A percentile compares a stretch with the other conserved stretches of the same genome.
phyloP scores from a whole-genome alignment of 2,797 vertebrate species.

The Pempheris klunzingeri region DNA sequence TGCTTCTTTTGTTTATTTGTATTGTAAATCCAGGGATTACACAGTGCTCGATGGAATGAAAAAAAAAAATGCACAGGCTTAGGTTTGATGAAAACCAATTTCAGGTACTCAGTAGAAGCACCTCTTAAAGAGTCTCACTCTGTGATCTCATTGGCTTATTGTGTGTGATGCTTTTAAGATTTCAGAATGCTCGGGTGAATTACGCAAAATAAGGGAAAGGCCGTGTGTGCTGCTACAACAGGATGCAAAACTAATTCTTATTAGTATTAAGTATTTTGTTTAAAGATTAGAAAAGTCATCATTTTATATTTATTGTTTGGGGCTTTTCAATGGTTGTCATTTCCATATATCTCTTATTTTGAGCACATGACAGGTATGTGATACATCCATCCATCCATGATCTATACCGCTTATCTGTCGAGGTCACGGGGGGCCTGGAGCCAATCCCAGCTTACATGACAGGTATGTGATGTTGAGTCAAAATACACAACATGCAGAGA shows the following conservation, averaged over 20 bases:
- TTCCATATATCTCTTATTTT: too few species aligned
- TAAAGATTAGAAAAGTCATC: not conserved
- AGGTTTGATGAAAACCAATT: slow-evolving; percentile 10
- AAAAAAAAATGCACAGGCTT: not conserved
- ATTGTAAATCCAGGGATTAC: slow-evolving; percentile 39
- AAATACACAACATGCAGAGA: not conserved
- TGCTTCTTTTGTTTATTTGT: slow-evolving; percentile 41
- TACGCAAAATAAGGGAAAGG: not conserved
- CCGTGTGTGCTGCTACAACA: not conserved
- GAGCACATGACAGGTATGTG: too few species aligned
- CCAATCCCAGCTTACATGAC: too few species aligned
- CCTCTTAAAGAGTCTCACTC: slow-evolving; percentile 16
- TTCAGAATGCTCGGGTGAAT: slow-evolving; percentile 8
- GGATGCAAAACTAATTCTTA: too few species aligned
- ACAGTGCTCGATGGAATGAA: not conserved
- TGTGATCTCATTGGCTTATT: slow-evolving; percentile 9
- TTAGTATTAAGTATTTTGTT: not conserved
- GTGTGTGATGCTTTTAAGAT: not conserved
- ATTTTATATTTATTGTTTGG: too few species aligned
- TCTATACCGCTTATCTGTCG: too few species aligned
- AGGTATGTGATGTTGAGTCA: not conserved
- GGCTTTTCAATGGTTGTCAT: too few species aligned
- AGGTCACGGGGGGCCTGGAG: too few species aligned
- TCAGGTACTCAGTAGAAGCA: slow-evolving; percentile 28
- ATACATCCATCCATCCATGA: too few species aligned